Evolutionary conservation across 2,888 invertebrate species (phyloP), one percentile per base, ranked within the genome.

Genomic region (Quadroppia sp.): DNA sequence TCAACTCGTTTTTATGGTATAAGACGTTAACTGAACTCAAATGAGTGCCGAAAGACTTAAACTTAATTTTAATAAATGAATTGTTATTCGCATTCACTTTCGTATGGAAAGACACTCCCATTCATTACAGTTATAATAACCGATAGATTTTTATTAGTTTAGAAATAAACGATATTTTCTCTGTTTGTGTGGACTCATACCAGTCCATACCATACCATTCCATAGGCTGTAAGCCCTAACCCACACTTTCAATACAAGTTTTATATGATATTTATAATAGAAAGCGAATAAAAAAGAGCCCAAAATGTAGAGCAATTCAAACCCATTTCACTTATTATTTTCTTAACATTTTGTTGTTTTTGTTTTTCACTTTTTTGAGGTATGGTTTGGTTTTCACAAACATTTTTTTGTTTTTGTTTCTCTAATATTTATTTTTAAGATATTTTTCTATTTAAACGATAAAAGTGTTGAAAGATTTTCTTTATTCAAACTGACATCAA

Each of bases 1-100:
- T 53, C 25, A 53, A 53, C 53, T 53, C 53, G 53, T 53, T 53
- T n/a, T n/a, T 53, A 53, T 53, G 53, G 53, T 25, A n/a, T n/a
- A 53, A 53, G 53, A 25, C 53, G 25, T 53, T 53, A 53, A 53
- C 53, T 53, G 25, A 53, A 53, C 20, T n/a, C 53, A 53, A 1
- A 53, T 11, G 4, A n/a, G 4, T 36, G 36, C 4, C 4, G 53
- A 4, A 23, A 48, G 48, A 48, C 20, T 48, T n/a, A 53, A 25
- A 53, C 20, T 25, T n/a, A 7, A 53, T 53, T 53, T 53, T 53
- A 53, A 53, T 53, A 53, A 53, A 53, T 23, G 53, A 25, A 53
- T 53, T 53, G 53, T 53, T 53, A 53, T 23, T 25, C 53, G 11
- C 23, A 53, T 53, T 53, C 53, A 53, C 53, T 53, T 53, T 53